Evolutionary conservation across 2,797 vertebrate species (phyloP).

Genomic region (Ctenopoma multispine): DNA sequence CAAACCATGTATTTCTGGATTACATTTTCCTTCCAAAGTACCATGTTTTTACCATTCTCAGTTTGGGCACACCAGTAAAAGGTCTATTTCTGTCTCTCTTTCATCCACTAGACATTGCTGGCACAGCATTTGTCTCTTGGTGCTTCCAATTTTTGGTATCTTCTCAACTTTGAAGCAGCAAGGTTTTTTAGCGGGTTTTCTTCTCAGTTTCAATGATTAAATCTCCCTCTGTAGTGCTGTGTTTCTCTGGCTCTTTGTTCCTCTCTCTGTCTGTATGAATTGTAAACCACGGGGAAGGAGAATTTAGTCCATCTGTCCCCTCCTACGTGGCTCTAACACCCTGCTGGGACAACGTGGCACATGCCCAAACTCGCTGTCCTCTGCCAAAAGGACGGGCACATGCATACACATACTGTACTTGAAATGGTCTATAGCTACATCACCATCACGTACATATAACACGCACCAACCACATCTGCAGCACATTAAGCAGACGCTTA

Average conservation of each 20-base stretch:
- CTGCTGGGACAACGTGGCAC: slow-evolving; percentile 75
- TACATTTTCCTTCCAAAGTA: slow-evolving; percentile 6
- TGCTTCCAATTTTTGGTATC: slow-evolving; percentile 69
- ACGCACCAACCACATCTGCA: slow-evolving; percentile 12
- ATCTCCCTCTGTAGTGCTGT: slow-evolving; percentile 66
- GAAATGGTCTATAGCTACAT: slow-evolving; percentile 35
- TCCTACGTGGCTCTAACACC: slow-evolving; percentile 68
- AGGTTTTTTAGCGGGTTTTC: slow-evolving; percentile 64
- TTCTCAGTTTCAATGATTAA: slow-evolving; percentile 73
- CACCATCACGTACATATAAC: slow-evolving; percentile 21
- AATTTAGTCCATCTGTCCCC: slow-evolving; percentile 82
- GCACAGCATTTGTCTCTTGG: slow-evolving; percentile 66
- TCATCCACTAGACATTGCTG: slow-evolving; percentile 67
- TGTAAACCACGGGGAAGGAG: slow-evolving; percentile 71
- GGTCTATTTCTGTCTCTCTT: slow-evolving; percentile 68
- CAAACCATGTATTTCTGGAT: slow-evolving; percentile 22
- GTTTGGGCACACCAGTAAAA: slow-evolving; percentile 58
- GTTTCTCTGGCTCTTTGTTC: slow-evolving; percentile 67
- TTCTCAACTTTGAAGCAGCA: slow-evolving; percentile 64
- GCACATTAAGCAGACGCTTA: background rate
- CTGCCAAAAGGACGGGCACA: slow-evolving; percentile 63
- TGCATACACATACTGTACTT: slow-evolving; percentile 36
- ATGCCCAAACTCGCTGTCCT: slow-evolving; percentile 63
- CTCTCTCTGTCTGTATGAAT: slow-evolving; percentile 69
- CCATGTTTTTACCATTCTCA: slow-evolving; percentile 38